A percentile compares a stretch with the other conserved stretches of the same genome.
These are phyloP conservation scores for Chionoecetes opilio DNA, from an alignment of 1,140 invertebrate species.

Conservation along the genomic window DNA sequence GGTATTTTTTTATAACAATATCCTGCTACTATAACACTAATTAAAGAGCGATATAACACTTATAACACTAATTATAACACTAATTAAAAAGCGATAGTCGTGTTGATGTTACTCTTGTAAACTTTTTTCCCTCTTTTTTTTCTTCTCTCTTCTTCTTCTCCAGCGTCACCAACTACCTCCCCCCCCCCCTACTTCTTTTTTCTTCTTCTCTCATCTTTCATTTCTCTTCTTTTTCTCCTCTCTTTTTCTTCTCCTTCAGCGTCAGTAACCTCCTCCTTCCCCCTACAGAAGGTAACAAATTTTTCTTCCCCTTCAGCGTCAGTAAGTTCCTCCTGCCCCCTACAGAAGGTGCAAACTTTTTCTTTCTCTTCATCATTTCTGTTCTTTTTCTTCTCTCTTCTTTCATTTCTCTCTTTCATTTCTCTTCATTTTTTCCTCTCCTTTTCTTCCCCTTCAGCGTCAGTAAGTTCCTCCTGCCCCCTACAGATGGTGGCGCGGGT, in stretches of 20 bases:
- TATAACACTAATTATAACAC: too few relatives aligned
- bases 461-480: background rate
- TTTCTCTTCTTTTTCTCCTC: background rate
- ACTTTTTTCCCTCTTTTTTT: background rate
- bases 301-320: too few relatives aligned
- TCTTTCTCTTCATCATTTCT: too few relatives aligned
- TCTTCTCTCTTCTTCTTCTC: background rate
- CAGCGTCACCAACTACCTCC: background rate
- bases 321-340: background rate
- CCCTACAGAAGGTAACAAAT: slow-evolving; percentile 52
- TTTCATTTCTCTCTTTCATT: too few relatives aligned
- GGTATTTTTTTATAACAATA: too few relatives aligned
- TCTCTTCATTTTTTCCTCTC: too few relatives aligned
- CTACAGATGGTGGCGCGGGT: slow-evolving; percentile 53
- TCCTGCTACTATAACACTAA: too few relatives aligned
- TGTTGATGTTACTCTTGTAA: too few relatives aligned
- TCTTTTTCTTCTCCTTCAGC: background rate
- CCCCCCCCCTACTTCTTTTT: background rate
- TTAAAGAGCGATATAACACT: too few relatives aligned
- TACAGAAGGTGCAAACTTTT: slow-evolving; percentile 56
- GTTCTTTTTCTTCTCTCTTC: too few relatives aligned
- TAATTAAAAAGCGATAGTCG: too few relatives aligned
- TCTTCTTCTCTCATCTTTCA: background rate
- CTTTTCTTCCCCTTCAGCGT: too few relatives aligned
- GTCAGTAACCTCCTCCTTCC: background rate